Percentiles rank a stretch among this genome's conserved stretches.
These are phyloP conservation scores for Empis livida DNA, from an alignment of 2,888 invertebrate genomes.

Conservation along the genomic window DNA sequence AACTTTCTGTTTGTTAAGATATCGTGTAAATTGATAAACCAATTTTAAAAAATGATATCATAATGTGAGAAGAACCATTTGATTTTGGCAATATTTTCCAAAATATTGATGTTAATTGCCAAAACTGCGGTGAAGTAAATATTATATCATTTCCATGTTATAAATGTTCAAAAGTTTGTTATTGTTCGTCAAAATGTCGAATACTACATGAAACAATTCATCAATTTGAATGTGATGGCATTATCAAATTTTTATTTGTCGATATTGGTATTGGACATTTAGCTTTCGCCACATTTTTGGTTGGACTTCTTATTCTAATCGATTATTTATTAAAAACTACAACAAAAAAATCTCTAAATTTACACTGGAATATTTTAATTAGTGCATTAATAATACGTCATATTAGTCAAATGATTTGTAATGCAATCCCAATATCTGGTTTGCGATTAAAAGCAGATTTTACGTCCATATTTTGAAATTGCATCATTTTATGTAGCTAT, in stretches of 20 bases:
- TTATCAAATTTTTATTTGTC: conserved; percentile 47
- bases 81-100: conserved; percentile 38
- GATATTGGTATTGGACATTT: conserved; percentile 67
- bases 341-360: not conserved
- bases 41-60: conserved; percentile 51
- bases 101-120: conserved; percentile 43
- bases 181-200: conserved; percentile 50
- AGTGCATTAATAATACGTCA: conserved; percentile 58
- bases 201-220: conserved; percentile 43
- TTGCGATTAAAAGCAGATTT: not conserved
- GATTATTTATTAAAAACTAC: not conserved
- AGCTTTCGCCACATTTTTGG: conserved; percentile 52
- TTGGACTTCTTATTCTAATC: conserved; percentile 21
- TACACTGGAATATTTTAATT: conserved; percentile 34
- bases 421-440: conserved; percentile 49
- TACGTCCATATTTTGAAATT: conserved; percentile 19
- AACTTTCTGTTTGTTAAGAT: too few relatives aligned
- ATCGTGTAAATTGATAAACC: too few relatives aligned
- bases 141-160: conserved; percentile 51
- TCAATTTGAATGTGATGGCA: conserved; percentile 55
- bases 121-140: conserved; percentile 50
- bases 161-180: conserved; percentile 47
- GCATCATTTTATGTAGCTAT: conserved; percentile 59
- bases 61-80: conserved; percentile 70
- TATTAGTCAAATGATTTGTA: conserved; percentile 59